Conservation (phyloP, 2,113 vertebrate species). For the Lamprologus speciosus region DNA sequence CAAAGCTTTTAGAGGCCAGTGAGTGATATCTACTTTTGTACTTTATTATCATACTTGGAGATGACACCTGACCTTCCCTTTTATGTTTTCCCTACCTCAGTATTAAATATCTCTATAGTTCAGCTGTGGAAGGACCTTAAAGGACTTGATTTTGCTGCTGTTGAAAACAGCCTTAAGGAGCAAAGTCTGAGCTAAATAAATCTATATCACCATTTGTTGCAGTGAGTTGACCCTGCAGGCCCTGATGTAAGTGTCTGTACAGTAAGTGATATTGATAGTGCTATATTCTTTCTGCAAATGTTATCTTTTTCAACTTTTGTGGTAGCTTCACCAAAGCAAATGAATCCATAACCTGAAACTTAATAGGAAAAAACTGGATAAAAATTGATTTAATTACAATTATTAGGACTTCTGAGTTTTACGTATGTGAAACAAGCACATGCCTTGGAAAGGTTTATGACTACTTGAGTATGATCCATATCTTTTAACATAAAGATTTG, state of each 20-base stretch:
- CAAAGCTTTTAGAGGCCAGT: neutral
- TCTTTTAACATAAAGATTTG: neutral
- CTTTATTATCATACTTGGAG: neutral
- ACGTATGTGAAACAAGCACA: neutral
- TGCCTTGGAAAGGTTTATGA: neutral
- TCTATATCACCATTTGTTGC: neutral
- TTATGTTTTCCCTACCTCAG: neutral
- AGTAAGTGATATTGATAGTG: constrained; percentile 11
- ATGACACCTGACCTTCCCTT: neutral
- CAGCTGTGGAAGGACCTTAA: neutral
- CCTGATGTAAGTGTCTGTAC: constrained; percentile 2
- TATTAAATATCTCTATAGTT: constrained; percentile 12
- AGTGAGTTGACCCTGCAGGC: neutral
- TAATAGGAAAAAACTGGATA: neutral
- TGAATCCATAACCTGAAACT: neutral
- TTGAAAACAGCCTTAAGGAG: neutral
- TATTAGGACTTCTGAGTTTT: neutral
- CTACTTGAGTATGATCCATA: neutral
- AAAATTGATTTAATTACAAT: neutral
- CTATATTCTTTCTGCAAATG: neutral
- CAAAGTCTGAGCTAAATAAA: neutral
- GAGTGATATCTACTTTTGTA: neutral
- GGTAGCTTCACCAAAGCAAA: neutral
- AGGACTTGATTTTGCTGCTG: neutral
- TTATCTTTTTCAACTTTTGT: neutral